These are phyloP conservation scores for Dinoponera quadriceps DNA, from an alignment of 1,140 invertebrate species.

Conservation along the genomic window DNA sequence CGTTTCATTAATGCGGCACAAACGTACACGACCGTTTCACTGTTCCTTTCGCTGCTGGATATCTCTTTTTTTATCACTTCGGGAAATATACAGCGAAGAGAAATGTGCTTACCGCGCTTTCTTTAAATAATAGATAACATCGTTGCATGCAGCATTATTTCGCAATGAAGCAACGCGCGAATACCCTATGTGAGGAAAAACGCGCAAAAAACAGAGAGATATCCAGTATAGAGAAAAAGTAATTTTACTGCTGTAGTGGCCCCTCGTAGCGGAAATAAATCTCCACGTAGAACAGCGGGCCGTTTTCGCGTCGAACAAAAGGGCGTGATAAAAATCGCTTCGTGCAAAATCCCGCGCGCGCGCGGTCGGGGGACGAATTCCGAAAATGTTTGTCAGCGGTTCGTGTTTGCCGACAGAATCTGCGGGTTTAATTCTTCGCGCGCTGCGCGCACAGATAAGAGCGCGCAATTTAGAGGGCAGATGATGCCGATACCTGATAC, in stretches of 20 bases:
- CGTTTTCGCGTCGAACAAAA: constrained; percentile 42
- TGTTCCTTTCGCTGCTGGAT: not conserved
- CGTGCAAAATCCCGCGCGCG: constrained; percentile 20
- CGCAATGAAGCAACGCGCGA: not conserved
- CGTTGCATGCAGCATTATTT: not conserved
- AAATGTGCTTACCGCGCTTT: not conserved
- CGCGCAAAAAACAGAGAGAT: not conserved
- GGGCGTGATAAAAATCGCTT: constrained; percentile 51
- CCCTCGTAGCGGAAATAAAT: constrained; percentile 53
- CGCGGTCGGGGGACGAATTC: constrained; percentile 30
- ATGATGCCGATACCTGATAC: not conserved
- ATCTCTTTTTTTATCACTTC: not conserved
- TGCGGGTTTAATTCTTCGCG: constrained; percentile 54
- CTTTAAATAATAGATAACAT: not conserved
- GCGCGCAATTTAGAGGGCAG: constrained; percentile 30
- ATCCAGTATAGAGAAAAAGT: constrained; percentile 30
- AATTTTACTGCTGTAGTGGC: constrained; percentile 26
- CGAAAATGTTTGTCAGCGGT: constrained; percentile 46
- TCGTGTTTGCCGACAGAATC: constrained; percentile 38
- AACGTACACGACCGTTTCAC: not conserved
- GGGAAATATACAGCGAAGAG: not conserved
- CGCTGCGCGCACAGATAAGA: constrained; percentile 24
- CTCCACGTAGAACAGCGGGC: constrained; percentile 29
- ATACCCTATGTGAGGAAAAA: constrained; percentile 9
- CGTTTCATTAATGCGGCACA: too few species aligned